phyloP scores from a whole-genome alignment of 2,888 invertebrate species.

The Amiota communis region DNA sequence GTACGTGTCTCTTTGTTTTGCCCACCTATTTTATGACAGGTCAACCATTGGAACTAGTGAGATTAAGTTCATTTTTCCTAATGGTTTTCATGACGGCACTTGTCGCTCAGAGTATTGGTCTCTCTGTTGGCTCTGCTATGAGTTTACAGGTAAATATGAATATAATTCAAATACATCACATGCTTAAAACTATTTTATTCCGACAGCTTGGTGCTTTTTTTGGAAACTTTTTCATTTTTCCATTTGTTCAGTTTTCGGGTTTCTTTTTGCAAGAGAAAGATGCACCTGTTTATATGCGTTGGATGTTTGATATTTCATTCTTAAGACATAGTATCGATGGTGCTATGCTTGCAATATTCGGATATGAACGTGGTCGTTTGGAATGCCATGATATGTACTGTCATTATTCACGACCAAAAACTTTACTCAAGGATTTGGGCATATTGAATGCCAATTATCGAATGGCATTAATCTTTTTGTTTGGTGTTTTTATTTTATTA shows the following conservation, averaged over 20 bases:
- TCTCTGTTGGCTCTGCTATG: slow-evolving; percentile 88
- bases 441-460: slow-evolving; percentile 80
- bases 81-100: slow-evolving; percentile 85
- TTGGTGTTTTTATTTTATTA: slow-evolving; percentile 78
- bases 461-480: slow-evolving; percentile 78
- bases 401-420: slow-evolving; percentile 80
- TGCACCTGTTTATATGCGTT: slow-evolving; percentile 83
- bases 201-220: slow-evolving; percentile 88
- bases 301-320: slow-evolving; percentile 92
- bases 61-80: slow-evolving; percentile 82
- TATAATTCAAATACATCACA: neutral
- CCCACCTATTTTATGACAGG: slow-evolving; percentile 90
- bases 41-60: slow-evolving; percentile 84
- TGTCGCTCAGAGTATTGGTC: slow-evolving; percentile 89
- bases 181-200: slow-evolving; percentile 43
- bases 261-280: slow-evolving; percentile 91
- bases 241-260: slow-evolving; percentile 92
- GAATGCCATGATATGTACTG: slow-evolving; percentile 85
- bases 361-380: slow-evolving; percentile 83
- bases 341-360: slow-evolving; percentile 85
- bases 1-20: slow-evolving; percentile 82
- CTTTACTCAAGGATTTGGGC: slow-evolving; percentile 83
- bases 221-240: slow-evolving; percentile 89
- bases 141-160: slow-evolving; percentile 79
- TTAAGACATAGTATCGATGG: slow-evolving; percentile 92